Conservation (phyloP, 2,797 vertebrate species). For the Anisognathus igniventris region DNA sequence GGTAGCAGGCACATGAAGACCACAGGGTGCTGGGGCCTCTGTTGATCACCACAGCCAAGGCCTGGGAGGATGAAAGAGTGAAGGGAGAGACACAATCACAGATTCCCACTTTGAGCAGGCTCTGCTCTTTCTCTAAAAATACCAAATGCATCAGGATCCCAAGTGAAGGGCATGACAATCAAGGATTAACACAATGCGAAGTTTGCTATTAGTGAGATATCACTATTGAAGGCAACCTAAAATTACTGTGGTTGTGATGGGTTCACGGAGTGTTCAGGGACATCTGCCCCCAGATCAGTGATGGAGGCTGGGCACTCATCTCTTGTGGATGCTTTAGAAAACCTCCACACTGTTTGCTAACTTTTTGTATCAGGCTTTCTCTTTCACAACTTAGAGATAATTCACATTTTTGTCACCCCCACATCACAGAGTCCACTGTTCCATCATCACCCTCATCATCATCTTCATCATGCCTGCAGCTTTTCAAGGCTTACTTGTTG, state of each 20-base stretch:
- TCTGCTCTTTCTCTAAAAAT: not conserved
- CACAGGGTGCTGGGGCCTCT: not conserved
- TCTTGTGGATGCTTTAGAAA: not conserved
- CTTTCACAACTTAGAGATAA: not conserved
- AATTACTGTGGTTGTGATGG: not conserved
- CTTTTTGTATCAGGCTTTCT: not conserved
- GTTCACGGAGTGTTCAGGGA: fast-evolving
- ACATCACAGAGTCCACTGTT: not conserved
- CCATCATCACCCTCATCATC: not conserved
- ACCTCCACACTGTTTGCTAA: not conserved
- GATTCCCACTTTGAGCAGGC: not conserved
- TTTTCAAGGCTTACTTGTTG: not conserved
- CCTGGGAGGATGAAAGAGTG: not conserved
- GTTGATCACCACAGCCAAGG: not conserved
- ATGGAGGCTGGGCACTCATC: not conserved
- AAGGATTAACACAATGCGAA: fast-evolving
- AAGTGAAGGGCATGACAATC: not conserved
- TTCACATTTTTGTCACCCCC: not conserved
- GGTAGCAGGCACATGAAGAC: not conserved
- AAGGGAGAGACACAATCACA: fast-evolving
- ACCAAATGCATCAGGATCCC: fast-evolving
- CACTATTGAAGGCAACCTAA: not conserved
- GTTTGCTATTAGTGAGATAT: not conserved
- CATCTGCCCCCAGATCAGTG: not conserved
- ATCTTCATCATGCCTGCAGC: not conserved